phyloP scores from a whole-genome alignment of 2,113 vertebrate genomes.

The Mormyrus lacerda region DNA sequence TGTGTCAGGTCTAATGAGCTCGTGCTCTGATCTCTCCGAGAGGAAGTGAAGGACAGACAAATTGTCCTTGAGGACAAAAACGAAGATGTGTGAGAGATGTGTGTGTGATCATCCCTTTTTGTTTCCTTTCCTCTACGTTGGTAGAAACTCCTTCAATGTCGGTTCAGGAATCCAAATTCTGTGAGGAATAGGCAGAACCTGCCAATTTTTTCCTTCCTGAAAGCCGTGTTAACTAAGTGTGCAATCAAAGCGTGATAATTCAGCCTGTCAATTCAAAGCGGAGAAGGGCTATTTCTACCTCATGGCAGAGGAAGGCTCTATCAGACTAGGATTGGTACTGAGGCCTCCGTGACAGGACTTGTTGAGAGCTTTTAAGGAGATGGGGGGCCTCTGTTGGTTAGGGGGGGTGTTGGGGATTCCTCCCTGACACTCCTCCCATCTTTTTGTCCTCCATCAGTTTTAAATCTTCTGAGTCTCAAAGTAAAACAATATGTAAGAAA shows the following conservation, averaged over 20 bases:
- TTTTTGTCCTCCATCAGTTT: conserved; percentile 23
- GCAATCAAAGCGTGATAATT: conserved; percentile 38
- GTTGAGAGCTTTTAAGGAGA: neutral
- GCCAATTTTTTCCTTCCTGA: neutral
- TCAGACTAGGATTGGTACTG: neutral
- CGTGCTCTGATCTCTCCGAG: neutral
- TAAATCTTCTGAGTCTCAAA: conserved; percentile 8
- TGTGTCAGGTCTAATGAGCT: conserved; percentile 43
- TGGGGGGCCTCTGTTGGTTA: neutral
- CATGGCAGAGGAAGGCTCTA: conserved; percentile 12
- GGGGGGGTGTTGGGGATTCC: neutral
- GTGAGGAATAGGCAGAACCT: neutral
- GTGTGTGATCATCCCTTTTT: neutral
- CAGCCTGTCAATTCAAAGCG: conserved; percentile 27
- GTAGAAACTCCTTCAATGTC: neutral
- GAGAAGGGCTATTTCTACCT: conserved; percentile 14
- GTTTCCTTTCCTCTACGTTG: neutral
- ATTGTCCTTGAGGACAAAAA: neutral
- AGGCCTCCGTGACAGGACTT: conserved; percentile 17
- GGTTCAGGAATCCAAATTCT: neutral
- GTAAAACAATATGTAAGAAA: neutral
- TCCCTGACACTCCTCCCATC: conserved; percentile 21
- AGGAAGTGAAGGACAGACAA: conserved; percentile 10
- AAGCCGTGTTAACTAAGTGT: conserved; percentile 30
- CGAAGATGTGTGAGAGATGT: neutral